Percentiles rank a stretch among this genome's conserved stretches.
These are phyloP conservation scores for Oreohelix idahoensis DNA, from an alignment of 1,140 invertebrate species.

Conservation along the genomic window DNA sequence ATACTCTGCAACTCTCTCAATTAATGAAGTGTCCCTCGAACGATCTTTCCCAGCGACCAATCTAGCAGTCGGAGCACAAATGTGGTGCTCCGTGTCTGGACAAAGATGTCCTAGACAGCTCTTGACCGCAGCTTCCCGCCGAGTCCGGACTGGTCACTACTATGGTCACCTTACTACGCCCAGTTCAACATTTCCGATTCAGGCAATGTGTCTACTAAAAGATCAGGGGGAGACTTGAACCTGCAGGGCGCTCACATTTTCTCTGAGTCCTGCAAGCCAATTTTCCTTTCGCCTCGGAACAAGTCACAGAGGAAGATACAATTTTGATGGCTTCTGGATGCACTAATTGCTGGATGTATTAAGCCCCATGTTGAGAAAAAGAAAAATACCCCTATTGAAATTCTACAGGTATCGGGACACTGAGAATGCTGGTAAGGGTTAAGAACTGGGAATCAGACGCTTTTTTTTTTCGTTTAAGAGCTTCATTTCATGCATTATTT, in stretches of 20 bases:
- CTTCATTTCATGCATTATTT: background rate
- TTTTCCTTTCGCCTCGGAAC: too few relatives aligned
- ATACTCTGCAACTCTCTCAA: background rate
- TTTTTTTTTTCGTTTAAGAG: too few relatives aligned
- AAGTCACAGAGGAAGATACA: too few relatives aligned
- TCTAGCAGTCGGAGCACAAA: slow-evolving; percentile 1
- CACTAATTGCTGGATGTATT: too few relatives aligned
- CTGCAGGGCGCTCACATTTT: background rate
- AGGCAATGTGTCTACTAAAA: background rate
- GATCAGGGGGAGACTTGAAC: background rate
- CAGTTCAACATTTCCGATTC: background rate
- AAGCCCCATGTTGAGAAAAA: too few relatives aligned
- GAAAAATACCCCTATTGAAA: too few relatives aligned
- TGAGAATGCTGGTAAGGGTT: too few relatives aligned
- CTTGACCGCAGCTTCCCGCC: slow-evolving; percentile 27
- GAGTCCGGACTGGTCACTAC: slow-evolving; percentile 3
- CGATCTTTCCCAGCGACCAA: background rate
- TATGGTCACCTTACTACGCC: background rate
- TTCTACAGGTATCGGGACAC: background rate
- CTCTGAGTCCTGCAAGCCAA: too few relatives aligned
- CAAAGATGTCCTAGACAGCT: slow-evolving; percentile 15
- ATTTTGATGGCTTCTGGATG: too few relatives aligned
- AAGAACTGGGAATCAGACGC: too few relatives aligned
- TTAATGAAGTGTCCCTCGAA: slow-evolving; percentile 13
- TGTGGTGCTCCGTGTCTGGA: background rate